These are phyloP conservation scores for Aphelenchoides besseyi DNA, from an alignment of 1,140 invertebrate species.

Conservation along the genomic window DNA sequence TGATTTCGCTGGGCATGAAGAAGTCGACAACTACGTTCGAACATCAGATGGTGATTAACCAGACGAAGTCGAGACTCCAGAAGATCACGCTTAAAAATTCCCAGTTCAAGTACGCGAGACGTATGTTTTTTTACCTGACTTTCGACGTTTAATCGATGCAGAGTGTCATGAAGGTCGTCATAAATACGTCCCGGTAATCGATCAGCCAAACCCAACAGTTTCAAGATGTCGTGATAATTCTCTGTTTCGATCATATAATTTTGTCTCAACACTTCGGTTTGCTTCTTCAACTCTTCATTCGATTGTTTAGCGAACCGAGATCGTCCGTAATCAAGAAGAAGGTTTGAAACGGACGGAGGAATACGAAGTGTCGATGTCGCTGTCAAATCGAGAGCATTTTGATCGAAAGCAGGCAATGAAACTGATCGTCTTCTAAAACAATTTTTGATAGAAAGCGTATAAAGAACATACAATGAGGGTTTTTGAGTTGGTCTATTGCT, in stretches of 20 bases:
- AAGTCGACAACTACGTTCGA: constrained; percentile 29
- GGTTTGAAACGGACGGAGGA: neutral
- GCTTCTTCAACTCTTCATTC: neutral
- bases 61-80: constrained; percentile 24
- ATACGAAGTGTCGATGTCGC: no score
- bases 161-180: constrained; percentile 10
- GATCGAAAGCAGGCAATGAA: neutral
- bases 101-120: neutral
- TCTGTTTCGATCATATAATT: constrained; percentile 23
- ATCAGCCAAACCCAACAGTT: constrained; percentile 25
- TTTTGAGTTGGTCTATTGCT: no score
- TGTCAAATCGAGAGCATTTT: no score
- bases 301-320: neutral
- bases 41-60: constrained; percentile 33
- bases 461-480: neutral
- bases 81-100: constrained; percentile 21
- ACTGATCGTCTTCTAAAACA: neutral
- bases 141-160: constrained; percentile 6
- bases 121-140: neutral
- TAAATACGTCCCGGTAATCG: constrained; percentile 15
- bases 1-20: constrained; percentile 28
- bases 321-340: neutral
- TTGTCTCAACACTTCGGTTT: constrained; percentile 12
- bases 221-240: constrained; percentile 24
- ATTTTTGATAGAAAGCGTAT: neutral